phyloP scores from a whole-genome alignment of 92 coral and sea anemone genomes.

The Hydrozoanthus gracilis region DNA sequence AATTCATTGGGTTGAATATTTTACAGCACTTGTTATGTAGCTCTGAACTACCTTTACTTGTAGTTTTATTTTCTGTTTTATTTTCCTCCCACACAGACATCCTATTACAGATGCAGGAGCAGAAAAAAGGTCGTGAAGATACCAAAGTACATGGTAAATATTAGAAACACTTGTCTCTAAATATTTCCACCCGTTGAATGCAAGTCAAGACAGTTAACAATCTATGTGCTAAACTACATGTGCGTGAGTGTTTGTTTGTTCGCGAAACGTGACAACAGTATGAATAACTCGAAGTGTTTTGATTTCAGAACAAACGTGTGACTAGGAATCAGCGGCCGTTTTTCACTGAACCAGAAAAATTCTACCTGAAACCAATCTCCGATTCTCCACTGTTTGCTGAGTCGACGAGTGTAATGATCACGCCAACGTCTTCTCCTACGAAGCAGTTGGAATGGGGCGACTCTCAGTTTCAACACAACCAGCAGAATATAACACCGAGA shows the following conservation, averaged over 20 bases:
- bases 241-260: conserved; percentile 18
- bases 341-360: conserved; percentile 86
- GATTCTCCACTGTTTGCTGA: conserved; percentile 79
- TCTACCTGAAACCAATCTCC: conserved; percentile 82
- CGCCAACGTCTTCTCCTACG: conserved; percentile 86
- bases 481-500: conserved; percentile 25
- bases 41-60: conserved; percentile 15
- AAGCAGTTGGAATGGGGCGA: conserved; percentile 69
- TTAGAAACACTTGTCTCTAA: neutral
- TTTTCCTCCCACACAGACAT: conserved; percentile 63
- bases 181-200: conserved; percentile 8
- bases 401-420: conserved; percentile 80
- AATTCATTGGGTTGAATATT: conserved; percentile 69
- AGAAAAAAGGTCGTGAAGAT: conserved; percentile 79
- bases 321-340: conserved; percentile 69
- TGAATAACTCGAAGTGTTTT: conserved; percentile 29
- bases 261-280: neutral
- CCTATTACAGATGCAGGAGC: conserved; percentile 83
- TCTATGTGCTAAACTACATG: neutral
- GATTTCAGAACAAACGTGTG: conserved; percentile 78
- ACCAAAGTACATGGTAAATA: conserved; percentile 87
- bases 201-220: conserved; percentile 1
- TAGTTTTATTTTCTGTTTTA: conserved; percentile 9
- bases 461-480: neutral
- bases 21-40: conserved; percentile 36